Evolutionary conservation across 2,888 invertebrate species (phyloP), one percentile per base, ranked within the genome.

Genomic region (Phlogophora meticulosa): DNA sequence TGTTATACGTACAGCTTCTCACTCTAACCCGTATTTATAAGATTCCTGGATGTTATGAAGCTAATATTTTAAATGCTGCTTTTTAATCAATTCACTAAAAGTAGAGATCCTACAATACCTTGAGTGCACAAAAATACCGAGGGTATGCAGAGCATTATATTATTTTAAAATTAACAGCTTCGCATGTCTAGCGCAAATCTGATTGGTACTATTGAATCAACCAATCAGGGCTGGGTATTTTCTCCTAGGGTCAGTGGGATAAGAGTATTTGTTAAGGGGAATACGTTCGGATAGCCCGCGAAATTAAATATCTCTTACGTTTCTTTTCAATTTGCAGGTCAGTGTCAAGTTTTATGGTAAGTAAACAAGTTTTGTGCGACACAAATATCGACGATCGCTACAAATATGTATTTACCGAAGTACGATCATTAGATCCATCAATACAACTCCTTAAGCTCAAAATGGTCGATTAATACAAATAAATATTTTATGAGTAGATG

Each of bases 61-160:
- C 9, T 42, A n/a, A 42, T n/a, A 42, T 20, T 42, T 17, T 15
- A n/a, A 4, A 28, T 28, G n/a, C n/a, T 28, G 17, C 1, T 22
- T 28, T 7, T 15, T 10, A 28, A 17, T 13, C 36, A n/a, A n/a
- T 28, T 40, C 13, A 7, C 11, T n/a, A 51, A 17, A 34, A 17
- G n/a, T 45, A 17, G 36, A 43, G 2, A 32, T 34, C 17, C 36
- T 11, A 22, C 55, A 59, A 46, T 9, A 15, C 11, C 55, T 56
- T 28, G 51, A 77, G 59, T 11, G 43, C 73, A 46, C 65, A 36
- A 56, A 56, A 51, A 20, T 9, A 7, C 20, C 5, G 0, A 65
- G 7, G 24, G 48, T 42, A 20, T 46, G n/a, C 40, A 72, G 57
- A 77, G 1, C 32, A 72, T 59, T 38, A 69, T 5, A 28, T 48